Evolutionary conservation across 2,888 invertebrate species (phyloP).

Genomic region (Kuschelorhynchus macadamiae): DNA sequence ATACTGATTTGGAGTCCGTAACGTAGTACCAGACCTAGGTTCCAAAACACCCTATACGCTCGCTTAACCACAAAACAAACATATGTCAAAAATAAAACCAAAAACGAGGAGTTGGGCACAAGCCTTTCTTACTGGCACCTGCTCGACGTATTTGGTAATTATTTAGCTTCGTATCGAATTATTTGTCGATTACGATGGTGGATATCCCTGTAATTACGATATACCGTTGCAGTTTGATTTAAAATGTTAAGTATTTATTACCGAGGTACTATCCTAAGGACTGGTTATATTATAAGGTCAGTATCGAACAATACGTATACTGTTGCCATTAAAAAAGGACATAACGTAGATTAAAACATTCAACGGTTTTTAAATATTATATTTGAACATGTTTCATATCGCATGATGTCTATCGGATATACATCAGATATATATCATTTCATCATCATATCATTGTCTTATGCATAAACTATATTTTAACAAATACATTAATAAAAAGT

Average conservation of each 20-base stretch:
- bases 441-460: no score
- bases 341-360: no score
- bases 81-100: conserved; percentile 35
- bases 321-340: no score
- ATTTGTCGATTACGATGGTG: conserved; percentile 46
- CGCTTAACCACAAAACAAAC: conserved; percentile 36
- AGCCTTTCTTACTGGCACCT: conserved; percentile 11
- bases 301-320: no score
- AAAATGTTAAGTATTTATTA: conserved; percentile 13
- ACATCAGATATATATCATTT: no score
- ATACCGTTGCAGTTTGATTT: conserved; percentile 40
- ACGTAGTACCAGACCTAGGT: conserved; percentile 11
- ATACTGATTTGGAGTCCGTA: conserved; percentile 7
- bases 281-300: no score
- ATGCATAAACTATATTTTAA: no score
- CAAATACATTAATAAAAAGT: no score
- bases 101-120: conserved; percentile 32
- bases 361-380: no score
- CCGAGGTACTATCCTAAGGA: no score
- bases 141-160: conserved; percentile 9
- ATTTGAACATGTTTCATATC: no score
- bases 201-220: conserved; percentile 32
- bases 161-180: conserved; percentile 38
- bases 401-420: no score
- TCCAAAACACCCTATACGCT: conserved; percentile 22